These are phyloP conservation scores for Dromococcyx pavoninus DNA, from an alignment of 2,797 vertebrate genomes.

Conservation along the genomic window DNA sequence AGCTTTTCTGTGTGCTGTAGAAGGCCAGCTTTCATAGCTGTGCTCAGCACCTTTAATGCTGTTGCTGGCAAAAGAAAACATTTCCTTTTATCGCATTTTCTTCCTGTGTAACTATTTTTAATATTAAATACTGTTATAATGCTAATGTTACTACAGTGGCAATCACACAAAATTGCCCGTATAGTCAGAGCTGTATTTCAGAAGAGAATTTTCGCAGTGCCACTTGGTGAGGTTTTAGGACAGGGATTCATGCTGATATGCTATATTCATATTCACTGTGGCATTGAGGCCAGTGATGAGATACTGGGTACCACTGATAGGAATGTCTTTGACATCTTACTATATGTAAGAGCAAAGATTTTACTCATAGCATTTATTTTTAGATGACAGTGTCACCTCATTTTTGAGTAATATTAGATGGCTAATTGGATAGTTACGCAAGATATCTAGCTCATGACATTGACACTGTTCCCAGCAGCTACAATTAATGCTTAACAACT, in stretches of 20 bases:
- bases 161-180: background rate
- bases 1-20: background rate
- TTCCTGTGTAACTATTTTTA: background rate
- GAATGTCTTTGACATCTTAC: background rate
- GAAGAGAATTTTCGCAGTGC: background rate
- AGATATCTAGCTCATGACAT: conserved; percentile 18
- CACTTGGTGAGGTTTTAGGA: background rate
- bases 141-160: background rate
- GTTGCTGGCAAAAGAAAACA: background rate
- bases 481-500: background rate
- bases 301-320: background rate
- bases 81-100: background rate
- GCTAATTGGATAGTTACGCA: background rate
- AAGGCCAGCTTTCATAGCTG: background rate
- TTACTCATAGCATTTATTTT: background rate
- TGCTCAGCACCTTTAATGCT: background rate
- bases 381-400: background rate
- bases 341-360: background rate
- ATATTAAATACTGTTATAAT: background rate
- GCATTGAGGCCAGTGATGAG: background rate
- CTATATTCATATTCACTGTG: background rate
- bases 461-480: background rate
- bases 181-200: background rate
- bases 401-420: background rate
- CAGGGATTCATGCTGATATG: background rate